phyloP scores from a whole-genome alignment of 2,113 vertebrate species.

The Corynorhinus townsendii region DNA sequence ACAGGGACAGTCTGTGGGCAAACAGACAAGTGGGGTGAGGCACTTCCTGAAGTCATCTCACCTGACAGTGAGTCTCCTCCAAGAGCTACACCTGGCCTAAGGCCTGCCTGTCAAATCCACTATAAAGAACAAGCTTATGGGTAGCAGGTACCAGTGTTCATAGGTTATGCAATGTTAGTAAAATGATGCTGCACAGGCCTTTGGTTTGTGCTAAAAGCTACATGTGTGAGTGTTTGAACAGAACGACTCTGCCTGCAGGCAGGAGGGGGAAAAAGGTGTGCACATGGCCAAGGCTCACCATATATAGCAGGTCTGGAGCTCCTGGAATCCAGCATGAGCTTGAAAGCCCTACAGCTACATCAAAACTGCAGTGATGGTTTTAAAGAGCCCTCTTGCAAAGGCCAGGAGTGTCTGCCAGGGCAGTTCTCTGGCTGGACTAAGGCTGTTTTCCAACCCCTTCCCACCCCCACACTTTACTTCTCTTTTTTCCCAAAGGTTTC shows the following conservation, averaged over 20 bases:
- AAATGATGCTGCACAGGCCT: slow-evolving; percentile 16
- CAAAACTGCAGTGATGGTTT: not conserved
- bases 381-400: slow-evolving; percentile 22
- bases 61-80: slow-evolving; percentile 18
- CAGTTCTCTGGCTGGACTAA: not conserved
- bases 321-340: slow-evolving; percentile 15
- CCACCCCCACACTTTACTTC: not conserved
- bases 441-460: not conserved
- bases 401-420: not conserved
- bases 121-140: slow-evolving; percentile 11
- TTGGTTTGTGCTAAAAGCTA: not conserved
- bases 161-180: slow-evolving; percentile 15
- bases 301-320: slow-evolving; percentile 38
- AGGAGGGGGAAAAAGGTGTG: not conserved
- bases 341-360: not conserved
- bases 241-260: not conserved
- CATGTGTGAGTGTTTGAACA: not conserved
- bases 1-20: slow-evolving; percentile 7
- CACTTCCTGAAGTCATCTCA: slow-evolving; percentile 48
- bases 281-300: slow-evolving; percentile 24
- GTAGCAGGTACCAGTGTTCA: not conserved
- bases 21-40: slow-evolving; percentile 36
- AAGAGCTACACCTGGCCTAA: not conserved
- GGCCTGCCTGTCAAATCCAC: slow-evolving; percentile 29
- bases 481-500: slow-evolving; percentile 46